A percentile compares a stretch with the other conserved stretches of the same genome.
Conservation (phyloP, 2,113 vertebrate genomes). For the Noturus placidus region DNA sequence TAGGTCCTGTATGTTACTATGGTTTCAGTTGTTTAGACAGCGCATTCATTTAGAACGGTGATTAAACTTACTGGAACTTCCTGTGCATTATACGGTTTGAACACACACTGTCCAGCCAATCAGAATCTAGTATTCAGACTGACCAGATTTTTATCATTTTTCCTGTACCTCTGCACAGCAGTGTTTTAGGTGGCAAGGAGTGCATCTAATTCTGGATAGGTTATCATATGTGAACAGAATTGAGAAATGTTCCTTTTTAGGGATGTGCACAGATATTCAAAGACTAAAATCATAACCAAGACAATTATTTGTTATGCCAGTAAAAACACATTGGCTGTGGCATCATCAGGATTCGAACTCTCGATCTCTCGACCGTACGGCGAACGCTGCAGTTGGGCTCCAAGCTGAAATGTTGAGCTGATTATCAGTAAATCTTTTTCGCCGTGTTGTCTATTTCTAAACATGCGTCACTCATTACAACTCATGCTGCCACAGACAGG, state of each 20-base stretch:
- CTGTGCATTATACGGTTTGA: too few relatives aligned
- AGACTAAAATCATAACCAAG: background rate
- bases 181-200: background rate
- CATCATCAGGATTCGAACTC: background rate
- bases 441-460: background rate
- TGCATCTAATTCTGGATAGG: background rate
- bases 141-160: background rate
- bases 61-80: too few relatives aligned
- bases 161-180: background rate
- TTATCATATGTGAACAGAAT: background rate
- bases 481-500: background rate
- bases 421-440: background rate
- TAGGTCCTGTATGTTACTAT: too few relatives aligned
- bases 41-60: too few relatives aligned
- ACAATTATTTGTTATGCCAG: background rate
- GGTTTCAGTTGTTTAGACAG: too few relatives aligned
- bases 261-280: background rate
- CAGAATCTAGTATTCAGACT: too few relatives aligned
- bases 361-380: background rate
- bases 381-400: background rate
- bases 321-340: too few relatives aligned
- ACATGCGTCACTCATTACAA: too few relatives aligned
- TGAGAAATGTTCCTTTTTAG: background rate
- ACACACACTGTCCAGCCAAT: too few relatives aligned
- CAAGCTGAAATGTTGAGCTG: background rate